These are phyloP conservation scores for Desmophyllum pertusum DNA, from an alignment of 92 coral and sea anemone species.

Conservation along the genomic window DNA sequence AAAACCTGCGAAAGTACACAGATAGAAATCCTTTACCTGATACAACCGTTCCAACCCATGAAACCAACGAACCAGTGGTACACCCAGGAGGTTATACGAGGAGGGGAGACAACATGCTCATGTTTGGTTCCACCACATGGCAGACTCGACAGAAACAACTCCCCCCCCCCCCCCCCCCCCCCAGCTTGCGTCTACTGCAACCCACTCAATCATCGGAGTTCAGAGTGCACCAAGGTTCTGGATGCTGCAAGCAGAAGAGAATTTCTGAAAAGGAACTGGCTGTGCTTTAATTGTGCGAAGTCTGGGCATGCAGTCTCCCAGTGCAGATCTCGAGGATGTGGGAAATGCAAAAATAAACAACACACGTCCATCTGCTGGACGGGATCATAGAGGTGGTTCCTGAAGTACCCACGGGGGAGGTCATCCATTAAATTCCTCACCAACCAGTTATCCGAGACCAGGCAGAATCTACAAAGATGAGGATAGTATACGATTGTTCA, in stretches of 20 bases:
- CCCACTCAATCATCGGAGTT: conserved; percentile 21
- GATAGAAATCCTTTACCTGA: neutral
- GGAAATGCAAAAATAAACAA: conserved; percentile 55
- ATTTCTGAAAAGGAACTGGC: conserved; percentile 29
- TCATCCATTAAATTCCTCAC: conserved; percentile 19
- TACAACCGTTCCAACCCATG: too few relatives aligned
- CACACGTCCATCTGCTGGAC: conserved; percentile 60
- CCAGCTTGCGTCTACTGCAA: conserved; percentile 55
- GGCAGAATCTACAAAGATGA: conserved; percentile 58
- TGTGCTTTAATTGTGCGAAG: too few relatives aligned
- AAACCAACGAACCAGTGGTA: too few relatives aligned
- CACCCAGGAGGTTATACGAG: too few relatives aligned
- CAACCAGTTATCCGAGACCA: conserved; percentile 55
- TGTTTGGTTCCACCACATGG: too few relatives aligned
- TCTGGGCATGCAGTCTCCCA: conserved; percentile 54
- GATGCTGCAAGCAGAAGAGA: conserved; percentile 48
- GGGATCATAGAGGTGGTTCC: conserved; percentile 66
- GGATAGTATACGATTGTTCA: conserved; percentile 72
- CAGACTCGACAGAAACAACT: neutral
- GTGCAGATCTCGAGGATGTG: conserved; percentile 60
- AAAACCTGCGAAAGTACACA: too few relatives aligned
- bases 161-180: too few relatives aligned
- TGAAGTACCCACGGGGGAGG: conserved; percentile 38
- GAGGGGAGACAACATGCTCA: neutral
- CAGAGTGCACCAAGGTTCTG: conserved; percentile 52